phyloP scores from a whole-genome alignment of 30 jellyfish, hydroid and myxozoan species.

The Cassiopea andromeda region DNA sequence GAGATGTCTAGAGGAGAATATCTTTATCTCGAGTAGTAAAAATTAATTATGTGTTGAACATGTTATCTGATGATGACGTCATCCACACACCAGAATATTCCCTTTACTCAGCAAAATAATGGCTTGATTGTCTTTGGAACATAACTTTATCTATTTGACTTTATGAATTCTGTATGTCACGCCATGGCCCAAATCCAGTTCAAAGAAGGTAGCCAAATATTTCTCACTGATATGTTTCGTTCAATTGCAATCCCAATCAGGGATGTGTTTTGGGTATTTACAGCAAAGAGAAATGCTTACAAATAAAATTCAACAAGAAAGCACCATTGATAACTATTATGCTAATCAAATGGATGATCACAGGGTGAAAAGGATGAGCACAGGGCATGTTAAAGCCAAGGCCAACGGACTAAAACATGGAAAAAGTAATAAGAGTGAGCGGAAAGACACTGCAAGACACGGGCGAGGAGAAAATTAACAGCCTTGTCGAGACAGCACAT shows the following conservation, averaged over 20 bases:
- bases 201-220: not conserved
- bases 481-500: not conserved
- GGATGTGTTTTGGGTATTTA: too few relatives aligned
- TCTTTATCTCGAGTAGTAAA: not conserved
- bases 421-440: too few relatives aligned
- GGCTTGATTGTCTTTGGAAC: not conserved
- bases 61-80: not conserved
- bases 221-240: not conserved
- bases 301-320: too few relatives aligned
- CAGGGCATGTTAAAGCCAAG: too few relatives aligned
- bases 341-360: too few relatives aligned
- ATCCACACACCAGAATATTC: not conserved
- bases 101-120: not conserved
- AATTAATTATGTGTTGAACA: not conserved
- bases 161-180: not conserved
- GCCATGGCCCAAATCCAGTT: not conserved
- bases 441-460: too few relatives aligned
- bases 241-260: not conserved
- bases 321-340: too few relatives aligned
- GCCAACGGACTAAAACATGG: too few relatives aligned
- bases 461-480: too few relatives aligned
- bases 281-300: not conserved
- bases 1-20: not conserved
- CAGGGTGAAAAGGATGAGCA: too few relatives aligned
- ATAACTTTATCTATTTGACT: not conserved